Base-by-base conservation (phyloP, 2,113 vertebrate species). In the Talpa occidentalis region DNA sequence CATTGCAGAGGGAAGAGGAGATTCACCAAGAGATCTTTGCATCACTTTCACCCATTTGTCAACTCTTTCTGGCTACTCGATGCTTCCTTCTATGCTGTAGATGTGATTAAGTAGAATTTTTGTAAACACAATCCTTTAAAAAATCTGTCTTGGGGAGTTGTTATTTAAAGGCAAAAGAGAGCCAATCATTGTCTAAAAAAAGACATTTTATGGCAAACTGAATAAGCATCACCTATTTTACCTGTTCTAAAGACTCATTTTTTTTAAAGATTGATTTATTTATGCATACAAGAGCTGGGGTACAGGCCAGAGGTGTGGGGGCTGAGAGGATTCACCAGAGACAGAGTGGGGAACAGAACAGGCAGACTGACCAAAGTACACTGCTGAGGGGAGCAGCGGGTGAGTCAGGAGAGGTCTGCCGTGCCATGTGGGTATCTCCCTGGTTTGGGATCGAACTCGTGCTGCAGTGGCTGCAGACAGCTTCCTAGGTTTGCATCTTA, bases 161-260 rank as follows among this genome's bases (percentile, higher is more conserved):
- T 62, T 95, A 85, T 91, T 94, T 80, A 85, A 94, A 93, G 78
- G 90, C 67, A 91, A 81, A 94, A 81, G 60, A 76, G 2, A 60
- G 60, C 35, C 42, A 67, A 49, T 85, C 47, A 59, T 84, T 67
- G 94, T 54, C 67, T 88, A 49, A 35, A 70, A 92, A 49, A 59
- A 87, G 17, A 17, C 17, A 49, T 76, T 91, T 22, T 91, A n/a
- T 44, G 44, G 84, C 19, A 64, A 88, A 62, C 77, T 83, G 70
- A 47, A 70, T 66, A 89, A 66, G 72, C 54, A 49, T 2, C 11
- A 70, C 24, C 28, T n/a, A 73, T 28, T 72, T 78, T 84, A 85
- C 64, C 64, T 89, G 26, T 79, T 73, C 21, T 72, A 62, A 84
- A 62, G 72, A 44, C 10, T 10, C 5, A 9, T 59, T 59, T 24